Percentiles rank a stretch among this genome's conserved stretches.
Evolutionary conservation across 2,113 vertebrate genomes (phyloP).

Genomic region (Brachirus orientalis): DNA sequence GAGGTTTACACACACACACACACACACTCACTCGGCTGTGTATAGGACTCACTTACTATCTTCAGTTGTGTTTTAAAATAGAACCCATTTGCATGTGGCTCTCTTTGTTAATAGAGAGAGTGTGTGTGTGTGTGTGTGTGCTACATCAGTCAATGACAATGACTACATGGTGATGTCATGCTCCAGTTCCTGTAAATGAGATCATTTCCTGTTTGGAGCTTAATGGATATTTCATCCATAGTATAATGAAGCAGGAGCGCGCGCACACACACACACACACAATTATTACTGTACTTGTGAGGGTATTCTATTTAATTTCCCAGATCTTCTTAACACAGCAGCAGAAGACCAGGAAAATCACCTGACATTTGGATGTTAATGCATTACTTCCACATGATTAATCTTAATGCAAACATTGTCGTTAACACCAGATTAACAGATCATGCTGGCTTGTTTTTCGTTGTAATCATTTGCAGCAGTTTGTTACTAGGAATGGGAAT

Average conservation of each 20-base stretch:
- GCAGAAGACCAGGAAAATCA: no score
- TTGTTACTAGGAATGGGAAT: no score
- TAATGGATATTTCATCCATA: slow-evolving; percentile 50
- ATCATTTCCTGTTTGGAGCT: slow-evolving; percentile 61
- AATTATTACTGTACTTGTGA: slow-evolving; percentile 5
- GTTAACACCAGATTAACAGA: neutral
- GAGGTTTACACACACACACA: neutral
- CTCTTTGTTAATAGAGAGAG: slow-evolving; percentile 10
- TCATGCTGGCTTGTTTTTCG: no score
- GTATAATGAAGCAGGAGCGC: slow-evolving; percentile 33
- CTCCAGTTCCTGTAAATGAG: slow-evolving; percentile 58
- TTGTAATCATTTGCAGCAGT: no score
- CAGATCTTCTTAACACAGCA: neutral
- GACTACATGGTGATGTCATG: slow-evolving; percentile 68
- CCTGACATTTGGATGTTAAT: no score
- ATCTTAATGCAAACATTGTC: no score
- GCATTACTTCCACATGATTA: no score
- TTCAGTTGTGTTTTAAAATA: neutral
- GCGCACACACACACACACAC: neutral
- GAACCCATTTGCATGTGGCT: neutral
- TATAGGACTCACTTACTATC: neutral
- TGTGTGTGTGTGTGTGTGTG: slow-evolving; percentile 6
- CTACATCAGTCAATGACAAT: slow-evolving; percentile 45
- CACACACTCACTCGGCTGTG: no score
- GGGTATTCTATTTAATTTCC: neutral